phyloP scores from a whole-genome alignment of 2,797 vertebrate genomes.

The Microchirus variegatus region DNA sequence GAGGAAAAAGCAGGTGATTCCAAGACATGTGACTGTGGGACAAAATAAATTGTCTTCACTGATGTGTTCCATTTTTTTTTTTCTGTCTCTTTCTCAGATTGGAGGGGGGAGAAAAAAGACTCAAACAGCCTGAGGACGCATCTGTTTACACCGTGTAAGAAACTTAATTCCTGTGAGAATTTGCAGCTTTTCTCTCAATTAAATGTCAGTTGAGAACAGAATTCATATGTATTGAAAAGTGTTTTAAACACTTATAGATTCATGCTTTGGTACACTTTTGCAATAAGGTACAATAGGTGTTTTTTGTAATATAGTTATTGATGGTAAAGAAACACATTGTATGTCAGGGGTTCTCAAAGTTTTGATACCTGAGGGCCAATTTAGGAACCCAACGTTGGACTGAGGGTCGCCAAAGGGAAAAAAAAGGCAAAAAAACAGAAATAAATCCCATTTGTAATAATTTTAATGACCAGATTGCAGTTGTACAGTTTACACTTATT shows the following conservation, averaged over 20 bases:
- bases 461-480: too few species aligned
- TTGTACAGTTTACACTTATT: too few species aligned
- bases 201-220: slow-evolving; percentile 14
- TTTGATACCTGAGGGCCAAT: too few species aligned
- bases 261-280: too few species aligned
- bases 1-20: slow-evolving; percentile 62
- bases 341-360: too few species aligned
- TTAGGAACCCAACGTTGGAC: too few species aligned
- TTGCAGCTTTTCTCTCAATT: slow-evolving; percentile 21
- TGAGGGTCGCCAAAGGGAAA: too few species aligned
- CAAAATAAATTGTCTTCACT: slow-evolving; percentile 41
- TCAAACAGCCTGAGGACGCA: neutral
- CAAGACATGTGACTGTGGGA: slow-evolving; percentile 41
- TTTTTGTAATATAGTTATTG: neutral
- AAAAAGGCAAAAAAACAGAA: too few species aligned
- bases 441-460: too few species aligned
- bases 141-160: slow-evolving; percentile 1
- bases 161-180: neutral
- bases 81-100: slow-evolving; percentile 50
- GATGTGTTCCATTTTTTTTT: slow-evolving; percentile 22
- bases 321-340: slow-evolving; percentile 15
- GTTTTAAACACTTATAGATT: too few species aligned
- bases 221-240: neutral
- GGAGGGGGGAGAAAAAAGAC: slow-evolving; percentile 16
- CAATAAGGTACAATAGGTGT: too few species aligned